Conservation (phyloP, 2,888 invertebrate genomes). For the Parnassius smintheus region DNA sequence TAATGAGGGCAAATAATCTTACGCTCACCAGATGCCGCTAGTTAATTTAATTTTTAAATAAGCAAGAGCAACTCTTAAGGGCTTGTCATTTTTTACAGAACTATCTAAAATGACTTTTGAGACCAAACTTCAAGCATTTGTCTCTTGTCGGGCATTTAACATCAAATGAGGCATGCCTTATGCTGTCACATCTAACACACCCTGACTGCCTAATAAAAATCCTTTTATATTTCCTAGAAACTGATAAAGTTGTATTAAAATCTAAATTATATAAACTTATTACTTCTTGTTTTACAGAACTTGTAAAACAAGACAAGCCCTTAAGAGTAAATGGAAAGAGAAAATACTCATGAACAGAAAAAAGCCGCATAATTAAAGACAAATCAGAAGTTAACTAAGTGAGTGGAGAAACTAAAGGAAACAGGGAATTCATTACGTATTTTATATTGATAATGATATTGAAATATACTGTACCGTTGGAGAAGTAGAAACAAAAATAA, state of each 20-base stretch:
- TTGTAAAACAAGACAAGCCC: neutral
- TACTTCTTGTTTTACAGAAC: too few relatives aligned
- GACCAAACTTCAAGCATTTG: neutral
- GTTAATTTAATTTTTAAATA: too few relatives aligned
- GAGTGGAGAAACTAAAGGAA: neutral
- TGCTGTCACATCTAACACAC: too few relatives aligned
- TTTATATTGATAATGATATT: neutral
- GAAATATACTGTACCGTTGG: neutral
- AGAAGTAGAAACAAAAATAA: neutral
- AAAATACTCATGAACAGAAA: neutral
- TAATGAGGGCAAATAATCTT: too few relatives aligned
- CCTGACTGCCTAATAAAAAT: too few relatives aligned
- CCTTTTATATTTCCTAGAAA: too few relatives aligned
- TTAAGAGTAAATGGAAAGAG: neutral
- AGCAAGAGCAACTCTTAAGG: too few relatives aligned
- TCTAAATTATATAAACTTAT: too few relatives aligned
- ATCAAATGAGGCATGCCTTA: too few relatives aligned
- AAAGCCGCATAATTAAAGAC: neutral
- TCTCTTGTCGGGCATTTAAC: neutral
- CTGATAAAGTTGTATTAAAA: too few relatives aligned
- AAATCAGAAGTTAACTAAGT: neutral
- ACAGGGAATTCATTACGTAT: neutral
- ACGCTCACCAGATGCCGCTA: too few relatives aligned
- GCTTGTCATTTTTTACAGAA: too few relatives aligned
- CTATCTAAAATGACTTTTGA: neutral